Percentiles rank a stretch among this genome's conserved stretches.
These are phyloP conservation scores for Callipepla californica DNA, from an alignment of 2,113 vertebrate genomes.

Conservation along the genomic window DNA sequence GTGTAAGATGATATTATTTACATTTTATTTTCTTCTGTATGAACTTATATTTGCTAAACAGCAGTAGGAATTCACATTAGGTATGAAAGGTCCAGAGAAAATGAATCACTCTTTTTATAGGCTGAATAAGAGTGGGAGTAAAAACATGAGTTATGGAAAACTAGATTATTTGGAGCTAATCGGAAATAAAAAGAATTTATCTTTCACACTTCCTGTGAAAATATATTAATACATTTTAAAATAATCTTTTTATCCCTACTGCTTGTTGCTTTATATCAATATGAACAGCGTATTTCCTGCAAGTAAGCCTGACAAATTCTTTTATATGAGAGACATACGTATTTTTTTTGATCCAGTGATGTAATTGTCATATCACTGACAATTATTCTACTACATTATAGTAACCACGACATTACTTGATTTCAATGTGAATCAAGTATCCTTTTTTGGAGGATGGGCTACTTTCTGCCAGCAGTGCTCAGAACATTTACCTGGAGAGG, in stretches of 20 bases:
- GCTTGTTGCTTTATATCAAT: neutral
- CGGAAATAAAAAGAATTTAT: neutral
- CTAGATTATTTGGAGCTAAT: neutral
- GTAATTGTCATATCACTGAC: neutral
- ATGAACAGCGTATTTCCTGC: neutral
- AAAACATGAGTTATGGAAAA: neutral
- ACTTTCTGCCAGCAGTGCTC: neutral
- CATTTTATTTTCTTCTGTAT: neutral
- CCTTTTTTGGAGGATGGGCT: neutral
- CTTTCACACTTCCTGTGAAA: neutral
- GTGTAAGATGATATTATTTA: neutral
- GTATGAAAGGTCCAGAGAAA: neutral
- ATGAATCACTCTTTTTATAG: neutral
- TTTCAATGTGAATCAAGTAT: neutral
- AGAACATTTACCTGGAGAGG: neutral
- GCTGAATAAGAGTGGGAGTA: neutral
- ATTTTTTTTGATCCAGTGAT: neutral
- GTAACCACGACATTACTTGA: neutral
- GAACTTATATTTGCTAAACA: neutral
- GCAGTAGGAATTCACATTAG: rapidly evolving
- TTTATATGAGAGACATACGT: neutral
- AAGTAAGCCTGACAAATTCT: neutral
- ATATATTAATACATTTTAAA: neutral
- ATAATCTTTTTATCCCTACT: neutral
- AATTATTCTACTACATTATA: too few relatives aligned